Base-by-base conservation (phyloP, 2,888 invertebrate genomes). In the Disparrhopalites patrizii region DNA sequence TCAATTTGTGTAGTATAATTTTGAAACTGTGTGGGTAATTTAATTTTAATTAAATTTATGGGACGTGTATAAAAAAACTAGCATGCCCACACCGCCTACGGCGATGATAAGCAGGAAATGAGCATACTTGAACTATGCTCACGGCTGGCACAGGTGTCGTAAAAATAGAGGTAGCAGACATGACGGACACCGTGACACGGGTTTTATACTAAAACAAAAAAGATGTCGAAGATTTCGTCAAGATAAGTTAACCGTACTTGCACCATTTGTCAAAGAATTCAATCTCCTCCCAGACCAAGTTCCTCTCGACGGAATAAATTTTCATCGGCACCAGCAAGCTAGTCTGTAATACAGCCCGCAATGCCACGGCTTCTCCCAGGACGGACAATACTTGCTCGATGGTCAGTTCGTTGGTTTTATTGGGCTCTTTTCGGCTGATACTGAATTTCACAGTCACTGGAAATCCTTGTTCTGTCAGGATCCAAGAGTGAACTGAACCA, bases 231-330 rank as follows among this genome's bases (percentile, higher is more conserved):
- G n/a, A n/a, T n/a, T n/a, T n/a, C n/a, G n/a, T 47, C 13, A 30
- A 20, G 2, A 20, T 27, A 31, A 62, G 10, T 52, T 33, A 28
- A 64, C 64, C 56, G 33, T n/a, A n/a, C n/a, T n/a, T n/a, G 33
- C 65, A 65, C 65, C 65, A 58, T 38, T 51, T 31, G 18, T 58
- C 27, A 47, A 65, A 65, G 38, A 65, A 65, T 5, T 38, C 18
- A 36, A 65, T 58, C 36, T 65, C 65, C 27, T 65, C 58, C 20
- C 40, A 23, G 10, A 30, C 25, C 8, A 65, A 13, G 2, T 18
- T 31, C 38, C 52, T 57, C 23, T 51, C 15, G 18, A 65, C 56
- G 18, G 27, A 27, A 40, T 38, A 52, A 8, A 65, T 57, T 52
- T 57, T 65, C 57, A 65, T 51, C 7, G 58, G 58, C 2, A 56